Evolutionary conservation across 1,140 invertebrate species (phyloP).

Genomic region (Maniola jurtina): DNA sequence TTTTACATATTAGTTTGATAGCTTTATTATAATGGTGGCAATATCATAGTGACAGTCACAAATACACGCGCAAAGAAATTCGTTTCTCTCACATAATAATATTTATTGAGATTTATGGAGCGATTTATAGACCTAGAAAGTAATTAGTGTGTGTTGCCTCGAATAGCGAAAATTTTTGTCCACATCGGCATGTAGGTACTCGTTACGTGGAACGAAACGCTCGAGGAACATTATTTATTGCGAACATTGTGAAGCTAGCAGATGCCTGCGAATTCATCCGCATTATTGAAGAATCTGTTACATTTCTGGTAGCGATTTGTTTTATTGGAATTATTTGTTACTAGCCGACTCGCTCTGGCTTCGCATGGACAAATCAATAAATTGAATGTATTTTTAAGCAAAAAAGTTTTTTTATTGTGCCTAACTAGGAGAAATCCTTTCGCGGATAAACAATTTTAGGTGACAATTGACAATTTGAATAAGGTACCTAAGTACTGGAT

Average conservation of each 20-base stretch:
- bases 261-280: background rate
- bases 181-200: background rate
- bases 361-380: too few relatives aligned
- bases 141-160: background rate
- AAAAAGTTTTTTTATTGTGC: too few relatives aligned
- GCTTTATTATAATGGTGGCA: too few relatives aligned
- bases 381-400: too few relatives aligned
- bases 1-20: too few relatives aligned
- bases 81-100: background rate
- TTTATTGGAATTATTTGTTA: too few relatives aligned
- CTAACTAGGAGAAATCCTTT: too few relatives aligned
- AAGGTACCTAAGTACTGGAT: too few relatives aligned
- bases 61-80: background rate
- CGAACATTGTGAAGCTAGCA: background rate
- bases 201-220: background rate
- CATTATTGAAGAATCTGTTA: background rate
- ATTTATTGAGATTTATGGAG: background rate
- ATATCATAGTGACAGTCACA: background rate
- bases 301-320: background rate
- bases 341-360: too few relatives aligned
- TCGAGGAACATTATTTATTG: slow-evolving; percentile 2
- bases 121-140: background rate
- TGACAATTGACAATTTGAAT: too few relatives aligned
- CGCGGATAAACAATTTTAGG: too few relatives aligned
- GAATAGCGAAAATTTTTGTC: slow-evolving; percentile 11